A percentile compares a stretch with the other conserved stretches of the same genome.
Evolutionary conservation across 2,113 vertebrate genomes (phyloP).

Genomic region (Lagenorhynchus albirostris): DNA sequence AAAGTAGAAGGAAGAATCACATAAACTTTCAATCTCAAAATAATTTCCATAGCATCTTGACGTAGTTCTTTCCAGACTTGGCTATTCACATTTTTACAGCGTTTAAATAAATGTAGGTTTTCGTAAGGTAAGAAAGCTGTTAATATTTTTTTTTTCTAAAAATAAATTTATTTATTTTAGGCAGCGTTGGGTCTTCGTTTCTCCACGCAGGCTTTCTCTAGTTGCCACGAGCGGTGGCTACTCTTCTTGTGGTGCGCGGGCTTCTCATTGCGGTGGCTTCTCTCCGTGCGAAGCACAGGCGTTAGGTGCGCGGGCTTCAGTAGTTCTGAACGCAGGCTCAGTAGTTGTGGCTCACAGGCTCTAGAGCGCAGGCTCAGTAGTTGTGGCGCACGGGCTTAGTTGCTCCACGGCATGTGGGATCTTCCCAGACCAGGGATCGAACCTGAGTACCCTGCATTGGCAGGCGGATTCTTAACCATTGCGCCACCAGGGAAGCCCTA

Average conservation of each 20-base stretch:
- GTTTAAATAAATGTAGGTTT: background rate
- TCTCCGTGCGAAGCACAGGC: too few species aligned
- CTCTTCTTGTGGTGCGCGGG: too few species aligned
- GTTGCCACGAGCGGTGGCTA: too few species aligned
- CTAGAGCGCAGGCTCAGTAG: background rate
- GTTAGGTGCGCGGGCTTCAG: too few species aligned
- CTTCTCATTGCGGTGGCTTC: too few species aligned
- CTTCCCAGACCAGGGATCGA: background rate
- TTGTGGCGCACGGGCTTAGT: background rate
- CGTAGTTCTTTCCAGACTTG: background rate
- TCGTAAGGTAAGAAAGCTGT: background rate
- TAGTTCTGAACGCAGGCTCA: too few species aligned
- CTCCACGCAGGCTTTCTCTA: too few species aligned
- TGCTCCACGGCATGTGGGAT: background rate
- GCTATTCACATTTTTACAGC: conserved; percentile 10
- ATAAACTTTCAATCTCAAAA: background rate
- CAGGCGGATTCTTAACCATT: too few species aligned
- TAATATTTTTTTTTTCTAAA: background rate
- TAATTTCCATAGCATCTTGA: background rate
- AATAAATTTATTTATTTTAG: too few species aligned
- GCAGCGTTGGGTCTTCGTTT: too few species aligned
- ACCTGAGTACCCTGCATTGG: background rate
- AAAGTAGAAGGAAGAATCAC: background rate
- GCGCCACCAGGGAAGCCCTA: too few species aligned
- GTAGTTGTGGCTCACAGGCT: background rate